A percentile compares a stretch with the other conserved stretches of the same genome.
phyloP scores from a whole-genome alignment of 2,888 invertebrate species.

The Deroplatys truncata region DNA sequence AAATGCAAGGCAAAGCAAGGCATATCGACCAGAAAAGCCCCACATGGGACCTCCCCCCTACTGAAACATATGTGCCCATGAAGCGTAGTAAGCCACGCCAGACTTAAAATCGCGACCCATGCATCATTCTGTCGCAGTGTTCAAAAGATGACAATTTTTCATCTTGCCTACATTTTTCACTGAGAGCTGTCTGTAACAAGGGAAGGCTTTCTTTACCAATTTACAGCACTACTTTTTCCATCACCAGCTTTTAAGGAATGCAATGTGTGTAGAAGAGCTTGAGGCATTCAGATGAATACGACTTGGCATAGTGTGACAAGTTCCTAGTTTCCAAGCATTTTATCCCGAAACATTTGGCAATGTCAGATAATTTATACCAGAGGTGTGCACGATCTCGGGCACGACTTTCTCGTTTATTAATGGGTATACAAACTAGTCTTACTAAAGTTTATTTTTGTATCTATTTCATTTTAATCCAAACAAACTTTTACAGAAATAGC shows the following conservation, averaged over 20 bases:
- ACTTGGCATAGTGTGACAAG: too few species aligned
- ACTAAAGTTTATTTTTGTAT: too few species aligned
- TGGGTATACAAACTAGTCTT: too few species aligned
- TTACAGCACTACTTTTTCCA: not conserved
- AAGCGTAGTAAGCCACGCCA: not conserved
- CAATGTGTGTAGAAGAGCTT: too few species aligned
- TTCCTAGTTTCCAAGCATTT: too few species aligned
- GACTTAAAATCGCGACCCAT: not conserved
- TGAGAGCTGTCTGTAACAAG: not conserved
- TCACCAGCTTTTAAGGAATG: not conserved
- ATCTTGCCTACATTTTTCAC: not conserved
- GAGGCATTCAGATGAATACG: too few species aligned
- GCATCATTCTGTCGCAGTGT: not conserved
- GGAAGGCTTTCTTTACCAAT: not conserved
- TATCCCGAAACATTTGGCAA: too few species aligned
- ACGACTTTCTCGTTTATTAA: too few species aligned
- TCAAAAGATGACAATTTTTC: not conserved
- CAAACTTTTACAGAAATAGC: too few species aligned
- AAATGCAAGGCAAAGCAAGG: not conserved
- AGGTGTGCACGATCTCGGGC: too few species aligned
- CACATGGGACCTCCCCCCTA: not conserved
- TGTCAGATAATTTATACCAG: too few species aligned
- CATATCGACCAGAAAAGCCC: not conserved
- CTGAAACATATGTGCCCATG: not conserved
- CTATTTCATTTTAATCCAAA: too few species aligned